Evolutionary conservation across 2,888 invertebrate species (phyloP).

Genomic region (Gryllus longicercus): DNA sequence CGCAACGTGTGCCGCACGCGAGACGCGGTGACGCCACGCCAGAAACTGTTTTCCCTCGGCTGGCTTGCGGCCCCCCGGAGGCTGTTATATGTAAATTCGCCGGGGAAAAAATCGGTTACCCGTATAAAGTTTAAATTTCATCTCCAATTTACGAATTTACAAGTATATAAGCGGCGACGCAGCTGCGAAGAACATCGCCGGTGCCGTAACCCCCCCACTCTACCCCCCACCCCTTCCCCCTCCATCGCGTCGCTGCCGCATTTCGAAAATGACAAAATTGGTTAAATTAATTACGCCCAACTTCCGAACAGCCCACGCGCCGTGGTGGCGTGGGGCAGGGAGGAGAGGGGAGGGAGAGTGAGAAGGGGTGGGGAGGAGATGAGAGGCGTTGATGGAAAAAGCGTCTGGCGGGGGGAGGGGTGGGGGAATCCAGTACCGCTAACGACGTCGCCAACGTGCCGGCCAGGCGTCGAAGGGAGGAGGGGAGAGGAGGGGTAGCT

Average conservation of each 20-base stretch:
- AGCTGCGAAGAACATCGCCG: not conserved
- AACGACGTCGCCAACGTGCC: not conserved
- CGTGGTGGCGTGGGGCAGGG: too few species aligned
- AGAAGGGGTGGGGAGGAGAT: not conserved
- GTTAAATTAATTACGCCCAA: not conserved
- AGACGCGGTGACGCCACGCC: too few species aligned
- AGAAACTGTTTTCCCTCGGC: too few species aligned
- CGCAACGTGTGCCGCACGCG: too few species aligned
- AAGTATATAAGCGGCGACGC: not conserved
- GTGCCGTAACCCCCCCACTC: not conserved
- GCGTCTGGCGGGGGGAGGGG: not conserved
- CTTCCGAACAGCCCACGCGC: not conserved
- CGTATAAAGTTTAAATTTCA: not conserved
- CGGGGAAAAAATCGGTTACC: too few species aligned
- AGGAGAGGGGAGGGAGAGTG: not conserved
- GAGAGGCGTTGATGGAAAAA: conserved; percentile 4
- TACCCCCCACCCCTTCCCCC: too few species aligned
- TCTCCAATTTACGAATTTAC: not conserved
- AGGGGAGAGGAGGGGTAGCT: not conserved
- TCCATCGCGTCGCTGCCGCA: not conserved
- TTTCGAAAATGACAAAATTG: conserved; percentile 17
- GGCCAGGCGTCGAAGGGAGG: not conserved
- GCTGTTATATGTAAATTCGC: too few species aligned
- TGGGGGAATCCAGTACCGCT: not conserved
- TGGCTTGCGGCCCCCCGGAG: too few species aligned